Evolutionary conservation across 2,888 invertebrate species (phyloP).

Genomic region (Drosophila diplacantha): DNA sequence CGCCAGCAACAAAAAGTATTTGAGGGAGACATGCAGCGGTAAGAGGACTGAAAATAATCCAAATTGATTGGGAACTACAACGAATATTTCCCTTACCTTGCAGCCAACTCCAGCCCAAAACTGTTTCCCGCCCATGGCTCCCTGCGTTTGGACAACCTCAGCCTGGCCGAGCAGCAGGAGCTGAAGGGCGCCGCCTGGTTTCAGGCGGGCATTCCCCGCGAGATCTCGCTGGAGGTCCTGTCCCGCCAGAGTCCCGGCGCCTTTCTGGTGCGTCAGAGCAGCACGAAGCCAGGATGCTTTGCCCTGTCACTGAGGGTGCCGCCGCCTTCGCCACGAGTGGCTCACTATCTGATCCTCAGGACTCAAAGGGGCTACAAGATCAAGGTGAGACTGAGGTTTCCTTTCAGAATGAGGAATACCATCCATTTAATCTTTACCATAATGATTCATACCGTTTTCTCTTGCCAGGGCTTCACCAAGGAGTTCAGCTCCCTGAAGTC

Average conservation of each 20-base stretch:
- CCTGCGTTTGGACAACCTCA: constrained; percentile 81
- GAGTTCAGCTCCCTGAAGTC: constrained; percentile 94
- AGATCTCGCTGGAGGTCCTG: constrained; percentile 94
- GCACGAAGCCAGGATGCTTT: constrained; percentile 95
- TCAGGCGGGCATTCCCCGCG: constrained; percentile 96
- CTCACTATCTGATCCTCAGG: constrained; percentile 94
- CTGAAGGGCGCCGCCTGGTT: constrained; percentile 95
- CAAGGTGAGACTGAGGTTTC: constrained; percentile 82
- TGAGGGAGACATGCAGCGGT: constrained; percentile 78
- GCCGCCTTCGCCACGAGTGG: constrained; percentile 87
- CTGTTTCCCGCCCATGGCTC: constrained; percentile 77
- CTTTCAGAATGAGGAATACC: not conserved
- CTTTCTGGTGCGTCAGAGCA: constrained; percentile 96
- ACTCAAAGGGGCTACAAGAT: constrained; percentile 94
- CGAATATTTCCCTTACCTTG: not conserved
- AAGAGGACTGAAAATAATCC: not conserved
- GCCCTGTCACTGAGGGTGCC: constrained; percentile 96
- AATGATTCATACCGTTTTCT: not conserved
- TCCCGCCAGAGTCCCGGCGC: constrained; percentile 94
- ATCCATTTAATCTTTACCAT: not conserved
- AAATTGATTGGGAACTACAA: not conserved
- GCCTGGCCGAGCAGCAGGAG: constrained; percentile 86
- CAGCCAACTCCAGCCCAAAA: constrained; percentile 79
- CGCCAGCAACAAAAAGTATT: constrained; percentile 75
- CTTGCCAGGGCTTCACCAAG: constrained; percentile 93